Conservation (phyloP, 2,113 vertebrate genomes). For the Pseudopodoces humilis region DNA sequence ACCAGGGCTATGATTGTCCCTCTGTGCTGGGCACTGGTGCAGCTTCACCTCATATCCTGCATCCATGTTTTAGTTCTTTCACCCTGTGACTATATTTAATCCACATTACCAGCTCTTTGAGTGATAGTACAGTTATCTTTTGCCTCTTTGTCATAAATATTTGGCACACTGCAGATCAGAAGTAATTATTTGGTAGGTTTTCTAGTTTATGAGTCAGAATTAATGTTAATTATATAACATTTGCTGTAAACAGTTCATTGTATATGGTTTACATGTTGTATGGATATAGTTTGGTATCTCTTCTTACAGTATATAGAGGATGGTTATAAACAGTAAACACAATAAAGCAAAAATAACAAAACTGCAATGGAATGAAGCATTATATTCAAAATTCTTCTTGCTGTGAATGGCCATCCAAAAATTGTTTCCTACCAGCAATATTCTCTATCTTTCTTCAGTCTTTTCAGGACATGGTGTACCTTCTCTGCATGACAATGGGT, state of each 20-base stretch:
- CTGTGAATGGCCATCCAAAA: neutral
- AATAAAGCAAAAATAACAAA: neutral
- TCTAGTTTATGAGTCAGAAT: no score
- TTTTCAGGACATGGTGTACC: neutral
- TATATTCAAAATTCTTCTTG: neutral
- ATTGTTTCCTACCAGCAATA: neutral
- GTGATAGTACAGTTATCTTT: no score
- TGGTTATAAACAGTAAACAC: neutral
- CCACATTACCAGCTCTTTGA: no score
- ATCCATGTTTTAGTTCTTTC: neutral
- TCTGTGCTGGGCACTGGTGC: no score
- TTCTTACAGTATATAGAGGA: neutral
- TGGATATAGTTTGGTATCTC: neutral
- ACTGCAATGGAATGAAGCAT: neutral
- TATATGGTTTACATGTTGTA: neutral
- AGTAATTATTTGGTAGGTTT: no score
- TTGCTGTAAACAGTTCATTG: neutral
- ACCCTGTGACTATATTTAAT: neutral
- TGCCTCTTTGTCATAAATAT: no score
- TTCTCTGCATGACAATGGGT: neutral
- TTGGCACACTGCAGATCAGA: no score
- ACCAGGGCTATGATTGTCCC: rapidly evolving
- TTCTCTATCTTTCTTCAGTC: neutral
- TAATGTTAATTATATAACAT: no score
- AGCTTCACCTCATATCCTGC: no score